Conservation (phyloP, 2,888 invertebrate species). For the Blastobasis lacticolella region DNA sequence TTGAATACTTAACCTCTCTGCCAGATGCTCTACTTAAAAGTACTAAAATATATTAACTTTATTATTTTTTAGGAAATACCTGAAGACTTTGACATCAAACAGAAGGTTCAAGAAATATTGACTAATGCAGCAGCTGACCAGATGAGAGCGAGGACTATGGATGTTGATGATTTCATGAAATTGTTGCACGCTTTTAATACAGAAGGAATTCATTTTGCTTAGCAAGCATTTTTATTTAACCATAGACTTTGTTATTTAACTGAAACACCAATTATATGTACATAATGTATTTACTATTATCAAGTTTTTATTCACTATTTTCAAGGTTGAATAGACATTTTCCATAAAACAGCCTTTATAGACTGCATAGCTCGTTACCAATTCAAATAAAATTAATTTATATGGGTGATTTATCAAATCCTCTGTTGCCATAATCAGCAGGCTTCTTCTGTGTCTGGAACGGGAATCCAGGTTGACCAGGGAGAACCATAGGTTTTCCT, state of each 20-base stretch:
- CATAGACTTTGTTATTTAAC: too few species aligned
- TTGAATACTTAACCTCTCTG: too few species aligned
- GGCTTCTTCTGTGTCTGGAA: slow-evolving; percentile 55
- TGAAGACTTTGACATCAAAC: slow-evolving; percentile 87
- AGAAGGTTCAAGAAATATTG: slow-evolving; percentile 84
- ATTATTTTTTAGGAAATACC: slow-evolving; percentile 76
- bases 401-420: slow-evolving; percentile 79
- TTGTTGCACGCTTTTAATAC: slow-evolving; percentile 91
- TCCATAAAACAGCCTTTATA: too few species aligned
- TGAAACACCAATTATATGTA: too few species aligned
- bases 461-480: slow-evolving; percentile 83
- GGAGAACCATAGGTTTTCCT: slow-evolving; percentile 73
- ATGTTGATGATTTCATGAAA: slow-evolving; percentile 95
- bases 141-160: slow-evolving; percentile 93
- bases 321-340: too few species aligned
- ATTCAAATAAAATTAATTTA: slow-evolving; percentile 27
- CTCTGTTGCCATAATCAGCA: slow-evolving; percentile 80
- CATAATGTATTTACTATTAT: too few species aligned
- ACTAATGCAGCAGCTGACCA: slow-evolving; percentile 78
- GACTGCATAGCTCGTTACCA: too few species aligned
- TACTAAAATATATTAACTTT: too few species aligned
- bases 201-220: slow-evolving; percentile 94
- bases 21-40: too few species aligned
- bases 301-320: too few species aligned
- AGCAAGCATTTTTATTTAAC: slow-evolving; percentile 8